Percentiles rank a stretch among this genome's conserved stretches.
These are phyloP conservation scores for Portevinia maculata DNA, from an alignment of 2,888 invertebrate genomes.

Conservation along the genomic window DNA sequence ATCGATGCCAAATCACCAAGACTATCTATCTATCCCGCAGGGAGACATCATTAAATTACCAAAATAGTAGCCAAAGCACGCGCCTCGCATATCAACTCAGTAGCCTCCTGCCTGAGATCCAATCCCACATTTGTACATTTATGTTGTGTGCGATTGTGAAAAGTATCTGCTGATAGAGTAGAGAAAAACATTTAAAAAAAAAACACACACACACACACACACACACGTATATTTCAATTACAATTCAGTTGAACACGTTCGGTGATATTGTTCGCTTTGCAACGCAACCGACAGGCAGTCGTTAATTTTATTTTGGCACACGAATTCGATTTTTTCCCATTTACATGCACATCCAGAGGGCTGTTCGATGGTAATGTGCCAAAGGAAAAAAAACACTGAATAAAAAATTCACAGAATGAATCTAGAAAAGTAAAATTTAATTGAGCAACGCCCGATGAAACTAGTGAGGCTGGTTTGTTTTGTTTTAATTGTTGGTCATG, in stretches of 20 bases:
- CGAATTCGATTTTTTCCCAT: background rate
- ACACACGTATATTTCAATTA: background rate
- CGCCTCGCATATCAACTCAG: background rate
- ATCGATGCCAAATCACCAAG: too few species aligned
- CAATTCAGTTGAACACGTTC: background rate
- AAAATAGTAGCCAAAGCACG: slow-evolving; percentile 17
- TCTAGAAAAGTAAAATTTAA: background rate
- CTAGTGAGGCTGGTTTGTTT: background rate
- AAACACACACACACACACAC: background rate
- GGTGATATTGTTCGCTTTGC: slow-evolving; percentile 5
- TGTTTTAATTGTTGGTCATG: background rate
- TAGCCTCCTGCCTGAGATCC: background rate
- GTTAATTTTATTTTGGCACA: slow-evolving; percentile 14
- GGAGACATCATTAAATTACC: background rate
- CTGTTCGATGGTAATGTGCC: slow-evolving; percentile 17
- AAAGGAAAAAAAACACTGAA: background rate
- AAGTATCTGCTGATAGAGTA: slow-evolving; percentile 1
- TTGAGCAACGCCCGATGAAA: background rate
- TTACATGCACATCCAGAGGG: slow-evolving; percentile 1
- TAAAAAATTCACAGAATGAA: too few species aligned
- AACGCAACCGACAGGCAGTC: slow-evolving; percentile 6
- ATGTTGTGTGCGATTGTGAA: slow-evolving; percentile 14
- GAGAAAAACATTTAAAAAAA: background rate
- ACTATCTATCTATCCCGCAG: slow-evolving; percentile 2
- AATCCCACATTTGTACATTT: background rate